Evolutionary conservation across 1,140 invertebrate species (phyloP), one percentile per base, ranked within the genome.

Genomic region (Rhagoletis zephyria): DNA sequence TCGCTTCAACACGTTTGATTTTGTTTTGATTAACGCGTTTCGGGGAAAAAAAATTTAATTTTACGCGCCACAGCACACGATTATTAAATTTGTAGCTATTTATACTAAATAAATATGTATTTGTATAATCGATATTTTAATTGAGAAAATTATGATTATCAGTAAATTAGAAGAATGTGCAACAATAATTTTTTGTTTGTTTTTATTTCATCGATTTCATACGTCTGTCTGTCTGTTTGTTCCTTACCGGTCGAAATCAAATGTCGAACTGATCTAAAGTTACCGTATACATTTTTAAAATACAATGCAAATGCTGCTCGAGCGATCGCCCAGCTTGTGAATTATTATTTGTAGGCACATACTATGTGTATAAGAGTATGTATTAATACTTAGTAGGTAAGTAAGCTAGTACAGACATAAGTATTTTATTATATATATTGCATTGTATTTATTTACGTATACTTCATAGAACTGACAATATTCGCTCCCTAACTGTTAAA

Each of bases 241-340:
- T 81, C 48, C 56, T 81, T 81, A 56, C 74, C 74, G 45, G 74
- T 81, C 74, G 74, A 81, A 81, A 81, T 81, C 74, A 81, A 81
- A 81, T 81, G 74, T 81, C 48, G 74, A 81, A 81, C 74, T 81
- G 74, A 81, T 81, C 74, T 51, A 42, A 81, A 81, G 74, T 81
- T 81, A 81, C 74, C 74, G 48, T 51, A 81, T 30, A 56, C 74
- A 59, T 81, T 81, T 81, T 81, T 81, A 81, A 81, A 81, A 81
- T 81, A 81, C 19, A 81, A 81, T 81, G 51, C 45, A 81, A 81
- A 81, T 81, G 74, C 30, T 81, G 74, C 74, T 81, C 74, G 74
- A 48, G 19, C 74, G 74, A 81, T 59, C 19, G 74, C 16, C 16
- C 74, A 56, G 74, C 74, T 56, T 81, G 74, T 42, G 74, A 56